A percentile compares a stretch with the other conserved stretches of the same genome.
phyloP scores from a whole-genome alignment of 2,888 invertebrate genomes.

The Ormyrus labotus region DNA sequence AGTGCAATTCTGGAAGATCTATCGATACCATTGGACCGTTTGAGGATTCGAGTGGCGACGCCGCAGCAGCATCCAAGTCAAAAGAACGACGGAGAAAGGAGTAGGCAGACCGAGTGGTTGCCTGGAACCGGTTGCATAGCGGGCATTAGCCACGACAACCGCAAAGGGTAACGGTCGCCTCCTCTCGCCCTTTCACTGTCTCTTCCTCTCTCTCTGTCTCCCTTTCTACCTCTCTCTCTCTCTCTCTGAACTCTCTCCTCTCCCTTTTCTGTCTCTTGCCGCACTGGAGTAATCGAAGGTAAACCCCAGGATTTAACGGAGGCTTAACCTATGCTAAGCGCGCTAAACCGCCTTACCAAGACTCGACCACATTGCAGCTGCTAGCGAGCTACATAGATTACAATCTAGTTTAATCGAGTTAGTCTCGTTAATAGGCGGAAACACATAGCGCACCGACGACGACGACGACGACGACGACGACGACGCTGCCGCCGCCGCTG shows the following conservation, averaged over 20 bases:
- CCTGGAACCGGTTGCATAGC: conserved; percentile 19
- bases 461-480: too few species aligned
- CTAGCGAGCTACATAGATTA: conserved; percentile 65
- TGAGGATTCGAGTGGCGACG: too few species aligned
- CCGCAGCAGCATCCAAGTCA: conserved; percentile 16
- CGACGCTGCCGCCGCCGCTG: not conserved
- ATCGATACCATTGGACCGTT: not conserved
- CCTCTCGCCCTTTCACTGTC: conserved; percentile 52
- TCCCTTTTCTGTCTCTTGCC: conserved; percentile 60
- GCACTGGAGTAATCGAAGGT: conserved; percentile 69
- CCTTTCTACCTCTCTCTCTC: conserved; percentile 23
- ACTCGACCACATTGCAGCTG: conserved; percentile 62
- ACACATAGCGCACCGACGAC: conserved; percentile 44
- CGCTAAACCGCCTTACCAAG: conserved; percentile 68
- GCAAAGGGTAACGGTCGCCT: conserved; percentile 47
- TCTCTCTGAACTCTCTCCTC: conserved; percentile 19
- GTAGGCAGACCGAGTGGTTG: not conserved
- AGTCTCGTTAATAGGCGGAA: conserved; percentile 65
- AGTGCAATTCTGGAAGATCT: not conserved
- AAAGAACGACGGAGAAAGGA: conserved; percentile 9
- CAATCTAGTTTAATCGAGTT: conserved; percentile 72
- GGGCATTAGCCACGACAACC: conserved; percentile 27
- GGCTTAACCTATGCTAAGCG: conserved; percentile 73
- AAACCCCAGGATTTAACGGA: conserved; percentile 69
- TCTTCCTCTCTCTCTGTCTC: conserved; percentile 14